Percentiles rank a stretch among this genome's conserved stretches.
Conservation (phyloP, 2,797 vertebrate species). For the Cuniculus paca region DNA sequence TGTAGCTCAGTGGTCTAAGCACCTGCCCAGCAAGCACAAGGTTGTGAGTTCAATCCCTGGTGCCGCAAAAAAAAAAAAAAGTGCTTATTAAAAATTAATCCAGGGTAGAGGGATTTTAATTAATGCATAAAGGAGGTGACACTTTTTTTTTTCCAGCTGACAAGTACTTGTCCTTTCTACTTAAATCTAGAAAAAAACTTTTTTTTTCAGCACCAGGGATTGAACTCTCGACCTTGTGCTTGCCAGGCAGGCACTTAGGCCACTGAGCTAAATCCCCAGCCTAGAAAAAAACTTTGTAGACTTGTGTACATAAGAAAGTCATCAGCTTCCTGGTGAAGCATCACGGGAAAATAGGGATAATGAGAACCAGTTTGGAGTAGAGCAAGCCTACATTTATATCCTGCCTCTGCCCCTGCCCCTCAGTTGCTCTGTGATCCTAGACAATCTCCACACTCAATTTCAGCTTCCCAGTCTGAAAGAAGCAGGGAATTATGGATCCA, state of each 20-base stretch:
- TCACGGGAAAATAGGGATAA: background rate
- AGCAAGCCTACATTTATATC: background rate
- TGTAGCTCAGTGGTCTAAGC: no score
- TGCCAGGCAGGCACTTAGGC: no score
- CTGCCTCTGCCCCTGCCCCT: background rate
- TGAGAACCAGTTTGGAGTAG: no score
- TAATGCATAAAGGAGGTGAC: background rate
- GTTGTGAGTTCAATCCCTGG: no score
- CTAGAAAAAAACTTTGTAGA: constrained; percentile 30
- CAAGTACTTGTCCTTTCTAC: background rate
- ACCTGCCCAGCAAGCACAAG: no score
- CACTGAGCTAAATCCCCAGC: no score
- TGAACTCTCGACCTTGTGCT: no score
- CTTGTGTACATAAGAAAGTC: background rate
- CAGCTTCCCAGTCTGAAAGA: background rate
- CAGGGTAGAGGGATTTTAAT: background rate
- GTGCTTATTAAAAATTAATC: background rate
- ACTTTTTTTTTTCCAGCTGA: background rate
- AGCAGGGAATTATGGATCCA: background rate
- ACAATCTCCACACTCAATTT: background rate
- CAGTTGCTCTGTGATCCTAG: background rate
- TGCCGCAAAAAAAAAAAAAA: no score
- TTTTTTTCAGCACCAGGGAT: no score
- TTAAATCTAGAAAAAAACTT: constrained; percentile 44
- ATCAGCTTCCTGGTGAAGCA: background rate